phyloP scores from a whole-genome alignment of 2,797 vertebrate genomes.

The Ctenopoma kingsleyae region DNA sequence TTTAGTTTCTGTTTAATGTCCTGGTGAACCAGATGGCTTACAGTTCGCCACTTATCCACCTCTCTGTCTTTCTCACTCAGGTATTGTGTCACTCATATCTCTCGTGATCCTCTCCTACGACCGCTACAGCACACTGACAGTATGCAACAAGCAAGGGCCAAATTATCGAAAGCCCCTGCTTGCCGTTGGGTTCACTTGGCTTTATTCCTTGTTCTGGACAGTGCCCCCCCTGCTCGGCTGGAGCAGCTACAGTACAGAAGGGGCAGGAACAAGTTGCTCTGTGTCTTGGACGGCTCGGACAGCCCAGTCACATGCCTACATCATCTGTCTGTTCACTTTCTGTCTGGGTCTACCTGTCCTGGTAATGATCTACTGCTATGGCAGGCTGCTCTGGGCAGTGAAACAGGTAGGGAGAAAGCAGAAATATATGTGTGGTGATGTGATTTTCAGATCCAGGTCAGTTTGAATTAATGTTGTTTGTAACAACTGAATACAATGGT shows the following conservation, averaged over 20 bases:
- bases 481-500: not conserved
- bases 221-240: conserved; percentile 91
- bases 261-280: conserved; percentile 91
- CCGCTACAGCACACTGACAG: conserved; percentile 90
- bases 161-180: conserved; percentile 87
- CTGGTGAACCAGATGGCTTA: not conserved
- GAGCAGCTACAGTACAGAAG: conserved; percentile 91
- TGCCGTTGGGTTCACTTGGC: conserved; percentile 87
- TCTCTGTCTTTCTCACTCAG: conserved; percentile 80
- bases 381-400: conserved; percentile 87
- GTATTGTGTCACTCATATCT: conserved; percentile 91
- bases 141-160: conserved; percentile 84
- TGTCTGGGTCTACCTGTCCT: conserved; percentile 88
- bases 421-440: conserved; percentile 1
- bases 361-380: conserved; percentile 91
- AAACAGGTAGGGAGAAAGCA: conserved; percentile 84
- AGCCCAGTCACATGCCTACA: conserved; percentile 86
- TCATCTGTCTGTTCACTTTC: conserved; percentile 92
- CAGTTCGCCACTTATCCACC: not conserved
- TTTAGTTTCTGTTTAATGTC: not conserved
- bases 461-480: not conserved
- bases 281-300: conserved; percentile 89
- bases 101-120: conserved; percentile 91
- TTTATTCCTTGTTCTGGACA: conserved; percentile 92
- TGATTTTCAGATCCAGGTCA: not conserved